These are phyloP conservation scores for Peromyscus attwateri DNA, from an alignment of 2,797 vertebrate species.

Conservation along the genomic window DNA sequence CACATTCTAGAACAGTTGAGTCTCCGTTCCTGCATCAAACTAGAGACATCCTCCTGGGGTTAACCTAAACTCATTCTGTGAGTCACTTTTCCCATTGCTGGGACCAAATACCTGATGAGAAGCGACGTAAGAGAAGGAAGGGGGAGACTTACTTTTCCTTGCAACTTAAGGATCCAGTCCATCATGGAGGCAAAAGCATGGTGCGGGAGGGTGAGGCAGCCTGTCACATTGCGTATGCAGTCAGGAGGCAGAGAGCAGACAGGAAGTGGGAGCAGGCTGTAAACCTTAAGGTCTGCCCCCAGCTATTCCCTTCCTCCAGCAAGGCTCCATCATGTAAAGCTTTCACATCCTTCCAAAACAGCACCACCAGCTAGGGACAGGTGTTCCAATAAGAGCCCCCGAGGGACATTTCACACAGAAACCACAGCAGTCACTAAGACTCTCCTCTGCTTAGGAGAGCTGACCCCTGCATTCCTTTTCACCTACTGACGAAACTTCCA, in stretches of 20 bases:
- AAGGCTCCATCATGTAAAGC: neutral
- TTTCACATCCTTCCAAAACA: neutral
- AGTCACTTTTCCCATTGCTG: neutral
- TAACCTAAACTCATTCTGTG: neutral
- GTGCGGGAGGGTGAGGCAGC: neutral
- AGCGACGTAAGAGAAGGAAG: neutral
- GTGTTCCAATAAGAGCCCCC: neutral
- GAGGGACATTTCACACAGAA: neutral
- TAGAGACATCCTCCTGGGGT: neutral
- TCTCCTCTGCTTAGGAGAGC: neutral
- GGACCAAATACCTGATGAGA: neutral
- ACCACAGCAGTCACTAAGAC: neutral
- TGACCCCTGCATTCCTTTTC: neutral
- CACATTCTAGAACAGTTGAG: neutral
- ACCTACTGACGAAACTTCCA: neutral
- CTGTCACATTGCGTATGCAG: neutral
- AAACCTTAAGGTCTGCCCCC: neutral
- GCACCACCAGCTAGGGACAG: neutral
- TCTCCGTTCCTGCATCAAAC: neutral
- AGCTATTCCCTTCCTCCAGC: neutral
- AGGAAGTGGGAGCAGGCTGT: neutral
- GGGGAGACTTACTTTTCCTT: neutral
- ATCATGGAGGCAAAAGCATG: accelerated
- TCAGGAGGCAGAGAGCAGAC: neutral
- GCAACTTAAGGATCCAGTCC: neutral